These are phyloP conservation scores for Mormyrus hasselquistii DNA, from an alignment of 2,797 vertebrate genomes.

Conservation along the genomic window DNA sequence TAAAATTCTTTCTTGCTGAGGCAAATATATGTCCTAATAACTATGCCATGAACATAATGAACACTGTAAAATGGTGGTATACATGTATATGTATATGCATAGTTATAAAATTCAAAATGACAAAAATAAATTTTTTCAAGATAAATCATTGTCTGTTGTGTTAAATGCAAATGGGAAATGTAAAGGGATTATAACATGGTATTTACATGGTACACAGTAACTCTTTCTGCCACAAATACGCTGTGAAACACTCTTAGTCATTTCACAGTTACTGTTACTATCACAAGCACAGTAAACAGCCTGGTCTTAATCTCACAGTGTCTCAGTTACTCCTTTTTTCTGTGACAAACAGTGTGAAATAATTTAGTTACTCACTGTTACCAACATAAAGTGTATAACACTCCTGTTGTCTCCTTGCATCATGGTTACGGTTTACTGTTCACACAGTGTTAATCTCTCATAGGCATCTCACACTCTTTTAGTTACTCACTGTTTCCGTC, in stretches of 20 bases:
- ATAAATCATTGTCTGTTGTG: neutral
- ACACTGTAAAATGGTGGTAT: constrained; percentile 44
- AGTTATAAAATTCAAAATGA: constrained; percentile 36
- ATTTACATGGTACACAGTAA: neutral
- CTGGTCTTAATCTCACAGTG: neutral
- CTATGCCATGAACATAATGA: constrained; percentile 15
- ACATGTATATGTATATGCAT: constrained; percentile 55
- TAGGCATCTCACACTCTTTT: neutral
- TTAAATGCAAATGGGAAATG: neutral
- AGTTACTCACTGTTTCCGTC: neutral
- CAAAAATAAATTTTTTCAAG: constrained; percentile 25
- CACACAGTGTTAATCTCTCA: neutral
- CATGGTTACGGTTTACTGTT: neutral
- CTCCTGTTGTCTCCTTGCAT: neutral
- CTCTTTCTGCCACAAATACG: neutral
- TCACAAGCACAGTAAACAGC: neutral
- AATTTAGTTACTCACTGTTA: neutral
- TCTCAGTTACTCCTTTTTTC: neutral
- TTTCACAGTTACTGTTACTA: neutral
- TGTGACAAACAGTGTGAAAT: neutral
- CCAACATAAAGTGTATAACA: neutral
- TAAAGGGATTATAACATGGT: neutral
- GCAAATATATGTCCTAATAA: constrained; percentile 45
- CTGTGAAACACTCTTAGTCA: neutral
- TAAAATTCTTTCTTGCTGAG: constrained; percentile 20